A percentile compares a stretch with the other conserved stretches of the same genome.
phyloP scores from a whole-genome alignment of 2,113 vertebrate genomes.

The Tetrao urogallus region DNA sequence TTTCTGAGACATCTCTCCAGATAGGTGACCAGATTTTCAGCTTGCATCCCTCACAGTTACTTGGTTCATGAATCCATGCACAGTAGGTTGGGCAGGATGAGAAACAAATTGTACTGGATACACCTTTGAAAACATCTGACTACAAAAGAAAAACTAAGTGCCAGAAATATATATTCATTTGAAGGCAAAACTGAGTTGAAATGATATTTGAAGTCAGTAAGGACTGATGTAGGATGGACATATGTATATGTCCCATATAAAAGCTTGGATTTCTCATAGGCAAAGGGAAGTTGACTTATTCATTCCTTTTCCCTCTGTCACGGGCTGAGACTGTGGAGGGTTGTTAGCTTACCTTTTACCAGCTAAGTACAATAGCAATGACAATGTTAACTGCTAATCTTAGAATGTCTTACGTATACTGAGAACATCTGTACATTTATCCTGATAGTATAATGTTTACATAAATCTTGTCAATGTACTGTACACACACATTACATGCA shows the following conservation, averaged over 20 bases:
- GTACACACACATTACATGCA: conserved; percentile 55
- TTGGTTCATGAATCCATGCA: accelerated
- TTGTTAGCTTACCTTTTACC: conserved; percentile 14
- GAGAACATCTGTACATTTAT: conserved; percentile 64
- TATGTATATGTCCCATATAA: background rate
- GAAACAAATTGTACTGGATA: background rate
- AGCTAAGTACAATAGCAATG: background rate
- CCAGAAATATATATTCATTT: background rate
- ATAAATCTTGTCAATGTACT: conserved; percentile 61
- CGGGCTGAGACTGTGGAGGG: background rate
- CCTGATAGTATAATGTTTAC: conserved; percentile 35
- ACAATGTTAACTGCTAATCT: conserved; percentile 21
- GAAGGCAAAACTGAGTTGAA: background rate
- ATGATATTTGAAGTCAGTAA: background rate
- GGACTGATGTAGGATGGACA: background rate
- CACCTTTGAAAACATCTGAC: background rate
- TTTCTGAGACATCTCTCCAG: background rate
- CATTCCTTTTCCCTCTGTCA: background rate
- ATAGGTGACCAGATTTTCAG: background rate
- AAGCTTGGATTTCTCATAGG: background rate
- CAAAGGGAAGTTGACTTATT: background rate
- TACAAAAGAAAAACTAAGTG: background rate
- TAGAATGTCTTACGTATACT: conserved; percentile 38
- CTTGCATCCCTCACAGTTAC: background rate
- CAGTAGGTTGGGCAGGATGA: accelerated